Percentiles rank a stretch among this genome's conserved stretches.
phyloP scores from a whole-genome alignment of 2,797 vertebrate species.

The Mastacembelus armatus region DNA sequence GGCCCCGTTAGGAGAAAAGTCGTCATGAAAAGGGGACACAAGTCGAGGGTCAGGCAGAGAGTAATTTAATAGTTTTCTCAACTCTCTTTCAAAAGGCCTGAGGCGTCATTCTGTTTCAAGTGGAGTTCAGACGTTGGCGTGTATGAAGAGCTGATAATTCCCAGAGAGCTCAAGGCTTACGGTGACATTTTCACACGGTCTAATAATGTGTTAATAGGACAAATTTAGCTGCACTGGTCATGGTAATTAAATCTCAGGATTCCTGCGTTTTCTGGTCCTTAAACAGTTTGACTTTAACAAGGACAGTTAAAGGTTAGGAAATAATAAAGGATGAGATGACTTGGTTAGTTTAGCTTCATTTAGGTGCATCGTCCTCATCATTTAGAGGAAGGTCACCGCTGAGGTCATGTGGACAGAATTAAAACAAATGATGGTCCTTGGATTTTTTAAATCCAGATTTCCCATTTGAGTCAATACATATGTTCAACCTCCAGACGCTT shows the following conservation, averaged over 20 bases:
- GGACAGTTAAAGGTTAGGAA: background rate
- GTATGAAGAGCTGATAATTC: slow-evolving; percentile 10
- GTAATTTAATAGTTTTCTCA: slow-evolving; percentile 47
- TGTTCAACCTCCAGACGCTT: background rate
- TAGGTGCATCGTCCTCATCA: background rate
- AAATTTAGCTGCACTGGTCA: slow-evolving; percentile 20
- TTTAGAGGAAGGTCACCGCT: background rate
- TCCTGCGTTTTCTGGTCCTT: slow-evolving; percentile 1
- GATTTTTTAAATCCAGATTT: background rate
- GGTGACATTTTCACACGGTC: slow-evolving; percentile 37
- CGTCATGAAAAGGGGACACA: slow-evolving; percentile 28
- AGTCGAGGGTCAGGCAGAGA: slow-evolving; percentile 17
- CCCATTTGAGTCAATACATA: background rate
- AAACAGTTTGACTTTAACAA: background rate
- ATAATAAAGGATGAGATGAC: background rate
- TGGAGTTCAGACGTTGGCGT: slow-evolving; percentile 11
- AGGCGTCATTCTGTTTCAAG: slow-evolving; percentile 10
- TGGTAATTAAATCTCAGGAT: slow-evolving; percentile 7
- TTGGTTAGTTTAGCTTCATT: background rate
- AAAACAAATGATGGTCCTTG: background rate
- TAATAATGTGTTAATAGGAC: slow-evolving; percentile 48
- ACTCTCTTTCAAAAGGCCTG: slow-evolving; percentile 20
- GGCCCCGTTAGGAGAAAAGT: slow-evolving; percentile 26
- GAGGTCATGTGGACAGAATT: background rate
- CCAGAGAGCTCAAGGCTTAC: background rate